phyloP scores from a whole-genome alignment of 2,797 vertebrate genomes.

The Chiroxiphia lanceolata region DNA sequence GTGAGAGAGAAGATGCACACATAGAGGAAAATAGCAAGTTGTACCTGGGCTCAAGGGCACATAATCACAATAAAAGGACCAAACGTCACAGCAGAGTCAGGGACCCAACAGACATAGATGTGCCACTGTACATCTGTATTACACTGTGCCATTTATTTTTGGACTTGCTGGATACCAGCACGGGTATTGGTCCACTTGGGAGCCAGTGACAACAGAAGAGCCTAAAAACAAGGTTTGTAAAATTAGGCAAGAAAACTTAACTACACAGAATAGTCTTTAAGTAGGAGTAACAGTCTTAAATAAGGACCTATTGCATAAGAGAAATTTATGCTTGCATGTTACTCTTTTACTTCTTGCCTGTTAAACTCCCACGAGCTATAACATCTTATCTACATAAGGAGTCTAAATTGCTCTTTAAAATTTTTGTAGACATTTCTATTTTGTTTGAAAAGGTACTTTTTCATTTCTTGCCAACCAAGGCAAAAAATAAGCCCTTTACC shows the following conservation, averaged over 20 bases:
- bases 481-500: not conserved
- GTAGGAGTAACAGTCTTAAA: conserved; percentile 36
- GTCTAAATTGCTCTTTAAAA: not conserved
- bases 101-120: not conserved
- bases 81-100: not conserved
- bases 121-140: not conserved
- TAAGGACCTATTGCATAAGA: conserved; percentile 12
- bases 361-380: not conserved
- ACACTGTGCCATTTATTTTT: not conserved
- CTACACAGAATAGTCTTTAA: not conserved
- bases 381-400: not conserved
- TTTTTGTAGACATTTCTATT: not conserved
- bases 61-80: not conserved
- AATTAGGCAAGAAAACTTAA: not conserved
- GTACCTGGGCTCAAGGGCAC: not conserved
- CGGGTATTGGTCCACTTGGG: not conserved
- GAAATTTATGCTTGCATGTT: not conserved
- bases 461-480: not conserved
- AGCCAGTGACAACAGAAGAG: not conserved
- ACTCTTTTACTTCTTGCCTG: conserved; percentile 26
- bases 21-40: not conserved
- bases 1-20: not conserved
- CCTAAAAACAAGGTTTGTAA: not conserved
- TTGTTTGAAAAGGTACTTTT: not conserved
- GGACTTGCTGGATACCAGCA: not conserved